These are phyloP conservation scores for Aldabrachelys gigantea DNA, from an alignment of 2,113 vertebrate species.

Conservation along the genomic window DNA sequence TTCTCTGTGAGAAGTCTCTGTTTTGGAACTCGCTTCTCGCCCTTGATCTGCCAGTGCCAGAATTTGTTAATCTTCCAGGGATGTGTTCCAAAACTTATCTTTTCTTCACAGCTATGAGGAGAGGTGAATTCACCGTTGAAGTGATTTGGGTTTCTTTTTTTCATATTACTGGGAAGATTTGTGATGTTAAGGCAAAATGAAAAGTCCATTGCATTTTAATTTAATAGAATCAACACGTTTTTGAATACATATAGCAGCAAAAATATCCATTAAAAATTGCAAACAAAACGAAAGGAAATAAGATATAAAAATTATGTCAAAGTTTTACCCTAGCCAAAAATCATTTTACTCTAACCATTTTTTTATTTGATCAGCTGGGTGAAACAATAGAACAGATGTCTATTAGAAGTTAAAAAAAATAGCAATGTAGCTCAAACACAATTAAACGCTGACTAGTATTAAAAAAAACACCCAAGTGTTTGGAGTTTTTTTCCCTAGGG, in stretches of 20 bases:
- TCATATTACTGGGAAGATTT: not conserved
- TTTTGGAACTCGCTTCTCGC: slow-evolving; percentile 46
- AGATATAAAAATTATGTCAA: not conserved
- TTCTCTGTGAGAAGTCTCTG: slow-evolving; percentile 48
- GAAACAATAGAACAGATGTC: not conserved
- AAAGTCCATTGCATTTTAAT: not conserved
- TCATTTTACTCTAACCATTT: not conserved
- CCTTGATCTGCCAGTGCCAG: slow-evolving; percentile 6
- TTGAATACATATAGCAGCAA: not conserved
- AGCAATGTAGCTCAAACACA: not conserved
- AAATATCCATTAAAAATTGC: not conserved
- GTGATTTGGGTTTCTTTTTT: not conserved
- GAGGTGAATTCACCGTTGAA: no score
- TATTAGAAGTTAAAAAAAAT: not conserved
- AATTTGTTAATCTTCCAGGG: slow-evolving; percentile 37
- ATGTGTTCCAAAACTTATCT: slow-evolving; percentile 15
- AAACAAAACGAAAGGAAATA: not conserved
- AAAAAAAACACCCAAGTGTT: not conserved
- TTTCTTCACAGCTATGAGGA: no score
- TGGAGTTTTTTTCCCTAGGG: no score
- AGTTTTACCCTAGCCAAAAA: not conserved
- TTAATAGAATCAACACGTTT: not conserved
- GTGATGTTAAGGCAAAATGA: not conserved
- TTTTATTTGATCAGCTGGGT: not conserved
- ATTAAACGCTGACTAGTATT: not conserved